phyloP scores from a whole-genome alignment of 2,113 vertebrate genomes.

The Psittacara wagleri region DNA sequence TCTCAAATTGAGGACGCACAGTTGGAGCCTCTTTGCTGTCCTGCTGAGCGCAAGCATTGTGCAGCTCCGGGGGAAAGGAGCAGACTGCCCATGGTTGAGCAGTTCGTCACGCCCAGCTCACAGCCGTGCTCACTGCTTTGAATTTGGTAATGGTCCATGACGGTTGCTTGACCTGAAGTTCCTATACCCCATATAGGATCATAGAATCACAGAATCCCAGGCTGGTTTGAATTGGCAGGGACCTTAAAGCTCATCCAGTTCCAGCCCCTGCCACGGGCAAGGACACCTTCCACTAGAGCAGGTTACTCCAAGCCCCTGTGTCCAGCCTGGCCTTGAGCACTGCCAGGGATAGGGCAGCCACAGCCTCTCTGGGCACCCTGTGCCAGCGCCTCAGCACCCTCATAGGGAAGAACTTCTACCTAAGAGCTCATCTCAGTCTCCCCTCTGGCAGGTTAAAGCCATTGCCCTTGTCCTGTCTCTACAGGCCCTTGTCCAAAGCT shows the following conservation, averaged over 20 bases:
- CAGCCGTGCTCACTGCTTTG: not conserved
- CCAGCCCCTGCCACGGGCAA: not conserved
- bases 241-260: not conserved
- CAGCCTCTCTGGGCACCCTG: too few species aligned
- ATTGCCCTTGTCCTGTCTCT: too few species aligned
- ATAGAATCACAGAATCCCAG: not conserved
- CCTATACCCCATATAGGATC: not conserved
- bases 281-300: not conserved
- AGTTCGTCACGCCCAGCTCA: not conserved
- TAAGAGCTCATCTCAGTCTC: too few species aligned
- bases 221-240: not conserved
- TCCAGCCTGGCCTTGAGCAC: not conserved
- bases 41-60: not conserved
- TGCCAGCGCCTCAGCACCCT: too few species aligned
- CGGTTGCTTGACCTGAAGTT: not conserved
- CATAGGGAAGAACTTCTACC: too few species aligned
- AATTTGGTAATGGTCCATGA: rapidly evolving
- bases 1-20: not conserved
- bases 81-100: not conserved
- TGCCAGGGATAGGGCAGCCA: too few species aligned
- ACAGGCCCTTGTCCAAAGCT: too few species aligned
- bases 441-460: too few species aligned
- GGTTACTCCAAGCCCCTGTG: not conserved
- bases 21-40: not conserved
- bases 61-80: not conserved